Evolutionary conservation across 2,797 vertebrate species (phyloP), one percentile per base, ranked within the genome.

Genomic region (Triplophysa bombifrons): DNA sequence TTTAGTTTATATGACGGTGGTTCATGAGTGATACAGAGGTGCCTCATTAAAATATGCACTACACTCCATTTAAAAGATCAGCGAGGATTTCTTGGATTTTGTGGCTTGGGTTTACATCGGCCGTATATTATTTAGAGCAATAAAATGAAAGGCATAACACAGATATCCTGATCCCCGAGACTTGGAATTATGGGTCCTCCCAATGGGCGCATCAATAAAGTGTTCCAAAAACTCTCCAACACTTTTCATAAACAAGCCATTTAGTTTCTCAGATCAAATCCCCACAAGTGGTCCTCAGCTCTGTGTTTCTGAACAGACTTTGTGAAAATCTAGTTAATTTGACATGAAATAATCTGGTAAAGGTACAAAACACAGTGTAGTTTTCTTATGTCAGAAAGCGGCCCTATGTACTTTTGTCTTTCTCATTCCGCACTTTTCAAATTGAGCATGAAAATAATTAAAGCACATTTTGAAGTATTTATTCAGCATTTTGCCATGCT

Each of bases 361-460:
- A 73, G 66, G 68, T 38, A 58, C 38, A 80, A 81, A 56, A 81
- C 80, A 73, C 51, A 55, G 50, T 12, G 50, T 56, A 22, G 74
- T 72, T 64, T 74, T 69, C 38, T 20, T 22, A 56, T 41, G 10
- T 55, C 60, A 69, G 48, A 80, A 74, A 78, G 81, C 71, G 74
- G 80, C 78, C 71, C 58, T 86, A 82, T 85, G 76, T 56, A 75
- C 83, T 38, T 78, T 82, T 75, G 85, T 88, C 85, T 87, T 89
- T 90, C 88, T 78, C 74, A 60, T 72, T 83, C 82, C 67, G 78
- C 56, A 55, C 69, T 85, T 85, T 82, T 78, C 82, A 91, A 91
- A 94, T 92, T 87, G 85, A 91, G 87, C 83, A 81, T 89, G 88
- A 91, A 91, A 88, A 82, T 89, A 92, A 92, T 92, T 90, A 90